Evolutionary conservation across 2,888 invertebrate species (phyloP).

Genomic region (Melanostoma scalare): DNA sequence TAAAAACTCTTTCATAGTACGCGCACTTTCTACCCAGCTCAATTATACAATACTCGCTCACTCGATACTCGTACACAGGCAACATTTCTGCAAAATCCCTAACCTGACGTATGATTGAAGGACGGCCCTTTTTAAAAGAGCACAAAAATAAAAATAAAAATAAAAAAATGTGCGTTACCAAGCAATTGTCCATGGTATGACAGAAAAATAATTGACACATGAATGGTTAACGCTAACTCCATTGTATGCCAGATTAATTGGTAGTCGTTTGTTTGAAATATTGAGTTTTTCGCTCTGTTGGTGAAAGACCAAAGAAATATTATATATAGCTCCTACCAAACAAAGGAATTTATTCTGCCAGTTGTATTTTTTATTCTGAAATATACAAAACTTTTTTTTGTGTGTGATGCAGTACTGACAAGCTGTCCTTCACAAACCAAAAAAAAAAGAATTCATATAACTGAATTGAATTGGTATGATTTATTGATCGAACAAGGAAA

Average conservation of each 20-base stretch:
- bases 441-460: too few relatives aligned
- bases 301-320: conserved; percentile 15
- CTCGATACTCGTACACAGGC: neutral
- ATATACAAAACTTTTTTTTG: too few relatives aligned
- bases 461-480: too few relatives aligned
- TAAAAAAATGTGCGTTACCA: neutral
- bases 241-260: conserved; percentile 64
- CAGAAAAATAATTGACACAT: conserved; percentile 68
- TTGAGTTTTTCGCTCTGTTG: conserved; percentile 43
- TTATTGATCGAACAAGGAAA: too few relatives aligned
- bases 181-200: conserved; percentile 50
- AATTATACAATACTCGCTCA: conserved; percentile 1
- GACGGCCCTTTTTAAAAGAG: neutral
- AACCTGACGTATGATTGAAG: conserved; percentile 41
- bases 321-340: too few relatives aligned
- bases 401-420: too few relatives aligned
- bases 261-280: conserved; percentile 60
- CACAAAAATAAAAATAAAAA: too few relatives aligned
- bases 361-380: too few relatives aligned
- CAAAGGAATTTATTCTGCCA: too few relatives aligned
- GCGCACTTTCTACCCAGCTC: too few relatives aligned
- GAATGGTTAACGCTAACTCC: conserved; percentile 61
- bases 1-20: too few relatives aligned
- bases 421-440: too few relatives aligned
- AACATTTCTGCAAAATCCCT: neutral